A percentile compares a stretch with the other conserved stretches of the same genome.
phyloP scores from a whole-genome alignment of 2,113 vertebrate genomes.

The Tragelaphus imberbis region DNA sequence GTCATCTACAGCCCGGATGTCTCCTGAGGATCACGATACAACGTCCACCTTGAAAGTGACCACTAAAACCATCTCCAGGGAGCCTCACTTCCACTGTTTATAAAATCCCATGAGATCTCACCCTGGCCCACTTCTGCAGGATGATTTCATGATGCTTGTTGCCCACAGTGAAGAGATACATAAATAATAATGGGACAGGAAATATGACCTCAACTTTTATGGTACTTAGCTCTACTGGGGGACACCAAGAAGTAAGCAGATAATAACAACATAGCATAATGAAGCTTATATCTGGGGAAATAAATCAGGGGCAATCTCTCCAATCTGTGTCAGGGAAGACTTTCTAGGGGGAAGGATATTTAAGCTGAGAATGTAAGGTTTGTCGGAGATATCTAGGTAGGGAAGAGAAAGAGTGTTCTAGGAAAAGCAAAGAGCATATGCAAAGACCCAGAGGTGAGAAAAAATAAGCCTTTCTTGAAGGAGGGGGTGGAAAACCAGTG shows the following conservation, averaged over 20 bases:
- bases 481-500: background rate
- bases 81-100: background rate
- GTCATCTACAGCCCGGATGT: background rate
- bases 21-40: background rate
- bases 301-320: background rate
- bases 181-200: fast-evolving
- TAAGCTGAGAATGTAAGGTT: background rate
- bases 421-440: background rate
- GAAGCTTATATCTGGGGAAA: background rate
- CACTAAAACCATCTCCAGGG: too few species aligned
- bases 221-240: background rate
- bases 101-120: background rate
- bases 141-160: too few species aligned
- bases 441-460: background rate
- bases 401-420: background rate
- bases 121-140: background rate
- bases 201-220: background rate
- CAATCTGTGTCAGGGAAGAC: background rate
- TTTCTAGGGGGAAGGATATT: background rate
- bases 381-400: background rate
- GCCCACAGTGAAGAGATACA: background rate
- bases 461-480: background rate
- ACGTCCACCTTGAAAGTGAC: fast-evolving
- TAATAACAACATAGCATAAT: background rate
- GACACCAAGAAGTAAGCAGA: background rate